Evolutionary conservation across 1,140 invertebrate species (phyloP).

Genomic region (Drosophila kohkoa): DNA sequence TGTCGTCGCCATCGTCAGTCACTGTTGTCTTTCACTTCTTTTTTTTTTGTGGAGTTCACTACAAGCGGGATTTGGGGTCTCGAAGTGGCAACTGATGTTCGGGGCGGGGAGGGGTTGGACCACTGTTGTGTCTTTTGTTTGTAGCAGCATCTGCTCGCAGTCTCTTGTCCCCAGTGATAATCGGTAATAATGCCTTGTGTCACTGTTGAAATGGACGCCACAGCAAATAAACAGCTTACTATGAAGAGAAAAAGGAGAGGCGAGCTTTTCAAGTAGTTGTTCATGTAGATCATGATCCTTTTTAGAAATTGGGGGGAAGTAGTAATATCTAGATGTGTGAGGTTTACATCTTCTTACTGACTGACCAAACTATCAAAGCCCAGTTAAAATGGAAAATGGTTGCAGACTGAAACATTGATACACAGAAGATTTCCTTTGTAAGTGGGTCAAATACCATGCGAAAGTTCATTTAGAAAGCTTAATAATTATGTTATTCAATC

Average conservation of each 20-base stretch:
- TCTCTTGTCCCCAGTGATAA: constrained; percentile 66
- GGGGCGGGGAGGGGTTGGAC: not conserved
- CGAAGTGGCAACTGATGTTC: not conserved
- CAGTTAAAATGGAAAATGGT: too few species aligned
- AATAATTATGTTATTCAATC: too few species aligned
- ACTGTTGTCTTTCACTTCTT: constrained; percentile 51
- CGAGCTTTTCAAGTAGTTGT: too few species aligned
- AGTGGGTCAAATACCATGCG: too few species aligned
- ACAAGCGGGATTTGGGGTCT: constrained; percentile 41
- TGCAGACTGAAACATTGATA: too few species aligned
- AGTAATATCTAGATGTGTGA: too few species aligned
- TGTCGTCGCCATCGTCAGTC: constrained; percentile 39
- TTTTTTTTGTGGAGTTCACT: constrained; percentile 8
- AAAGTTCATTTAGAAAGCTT: too few species aligned
- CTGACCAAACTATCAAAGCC: too few species aligned
- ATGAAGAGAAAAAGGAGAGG: not conserved
- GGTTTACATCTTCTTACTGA: too few species aligned
- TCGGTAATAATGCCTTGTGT: constrained; percentile 74
- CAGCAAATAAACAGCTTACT: constrained; percentile 71
- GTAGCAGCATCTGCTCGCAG: constrained; percentile 68
- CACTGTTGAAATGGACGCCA: constrained; percentile 70
- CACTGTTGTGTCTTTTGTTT: constrained; percentile 19
- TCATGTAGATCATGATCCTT: too few species aligned
- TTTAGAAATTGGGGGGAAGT: too few species aligned
- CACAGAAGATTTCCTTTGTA: too few species aligned